Base-by-base conservation (phyloP, 2,113 vertebrate genomes). In the Neodon shergylaensis region DNA sequence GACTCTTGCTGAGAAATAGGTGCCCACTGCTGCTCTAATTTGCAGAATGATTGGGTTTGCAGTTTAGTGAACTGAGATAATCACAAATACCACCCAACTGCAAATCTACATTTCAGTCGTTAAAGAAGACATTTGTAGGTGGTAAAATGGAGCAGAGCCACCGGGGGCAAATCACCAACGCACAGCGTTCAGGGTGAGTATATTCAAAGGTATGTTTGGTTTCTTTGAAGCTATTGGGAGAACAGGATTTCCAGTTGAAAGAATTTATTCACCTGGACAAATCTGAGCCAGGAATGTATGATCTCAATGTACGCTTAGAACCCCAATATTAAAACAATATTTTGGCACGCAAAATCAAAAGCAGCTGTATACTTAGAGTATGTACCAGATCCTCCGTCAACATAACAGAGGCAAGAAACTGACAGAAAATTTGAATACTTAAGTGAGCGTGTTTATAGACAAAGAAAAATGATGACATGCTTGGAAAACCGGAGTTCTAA, bases 31-130 rank as follows among this genome's bases (percentile, higher is more conserved):
- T 96, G 96, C 88, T 97, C 86, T 98, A 97, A 96, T 95, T 95
- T 95, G 74, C 86, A 97, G 92, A 94, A 89, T 91, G 94, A 97
- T 96, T 85, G 82, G 92, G 96, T 92, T 96, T 95, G 88, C 88
- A 95, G 94, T 96, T 94, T 97, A 95, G 94, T 97, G 97, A 96
- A 94, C 85, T 95, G 96, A 98, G 94, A 97, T 97, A 94, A 97
- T 95, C 95, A 54, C 91, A 90, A 73, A 96, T 86, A 88, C 52
- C 58, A 83, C 87, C 96, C 19, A 7, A 92, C 47, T 52, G 47
- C 94, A 97, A 90, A 82, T 7, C 73, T 94, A 78, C 78, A 72
- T 89, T 87, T 96, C 49, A 26, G 13, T 17, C 44, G 44, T 81
- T 95, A 91, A 94, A 94, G 95, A 96, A 95, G 92, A 95, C 74